Conservation (phyloP, 1,140 invertebrate species). For the Cherax quadricarinatus region DNA sequence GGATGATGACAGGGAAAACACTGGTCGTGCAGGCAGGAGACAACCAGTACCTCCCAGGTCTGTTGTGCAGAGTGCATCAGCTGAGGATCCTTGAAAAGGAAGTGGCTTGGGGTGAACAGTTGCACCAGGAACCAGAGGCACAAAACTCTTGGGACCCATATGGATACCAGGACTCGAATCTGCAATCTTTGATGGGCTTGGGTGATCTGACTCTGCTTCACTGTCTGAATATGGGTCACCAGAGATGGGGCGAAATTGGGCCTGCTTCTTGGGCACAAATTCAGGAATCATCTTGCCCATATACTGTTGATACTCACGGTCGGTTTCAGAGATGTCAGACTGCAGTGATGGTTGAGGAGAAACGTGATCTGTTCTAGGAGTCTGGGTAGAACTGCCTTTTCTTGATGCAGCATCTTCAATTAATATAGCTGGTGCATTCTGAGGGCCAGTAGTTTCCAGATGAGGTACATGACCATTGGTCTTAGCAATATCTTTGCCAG, state of each 20-base stretch:
- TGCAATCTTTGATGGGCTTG: conserved; percentile 56
- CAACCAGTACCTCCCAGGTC: conserved; percentile 64
- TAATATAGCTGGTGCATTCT: not conserved
- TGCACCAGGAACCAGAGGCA: conserved; percentile 59
- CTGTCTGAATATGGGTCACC: conserved; percentile 83
- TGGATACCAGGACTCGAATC: conserved; percentile 40
- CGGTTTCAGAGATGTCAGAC: conserved; percentile 58
- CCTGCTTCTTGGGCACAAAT: conserved; percentile 77
- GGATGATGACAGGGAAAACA: conserved; percentile 4
- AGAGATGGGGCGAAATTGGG: conserved; percentile 79
- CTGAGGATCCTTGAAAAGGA: conserved; percentile 34
- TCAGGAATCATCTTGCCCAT: conserved; percentile 72
- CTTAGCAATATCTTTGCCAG: conserved; percentile 41
- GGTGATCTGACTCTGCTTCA: conserved; percentile 76
- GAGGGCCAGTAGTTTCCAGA: conserved; percentile 7
- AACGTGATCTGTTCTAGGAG: conserved; percentile 31
- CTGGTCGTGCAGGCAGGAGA: conserved; percentile 27
- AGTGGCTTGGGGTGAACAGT: conserved; percentile 51
- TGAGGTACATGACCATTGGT: conserved; percentile 52
- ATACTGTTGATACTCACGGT: conserved; percentile 65
- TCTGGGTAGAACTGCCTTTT: conserved; percentile 25
- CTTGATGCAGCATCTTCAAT: not conserved
- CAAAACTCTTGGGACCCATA: conserved; percentile 57
- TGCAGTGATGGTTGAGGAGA: conserved; percentile 63
- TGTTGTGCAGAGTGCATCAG: conserved; percentile 48